Conservation (phyloP, 2,888 invertebrate genomes). For the Tuberolachnus salignus region DNA sequence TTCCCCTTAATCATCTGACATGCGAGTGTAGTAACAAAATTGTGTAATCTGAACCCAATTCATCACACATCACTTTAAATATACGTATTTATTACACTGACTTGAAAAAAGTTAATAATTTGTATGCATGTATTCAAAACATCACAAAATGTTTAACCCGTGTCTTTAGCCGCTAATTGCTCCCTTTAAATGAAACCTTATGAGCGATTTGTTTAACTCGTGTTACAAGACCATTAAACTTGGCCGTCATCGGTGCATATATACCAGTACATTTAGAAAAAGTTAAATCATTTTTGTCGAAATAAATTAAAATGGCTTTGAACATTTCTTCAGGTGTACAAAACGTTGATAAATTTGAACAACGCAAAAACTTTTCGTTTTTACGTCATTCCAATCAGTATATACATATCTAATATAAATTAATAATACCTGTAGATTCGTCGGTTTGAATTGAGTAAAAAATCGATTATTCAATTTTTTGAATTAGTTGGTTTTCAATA, state of each 20-base stretch:
- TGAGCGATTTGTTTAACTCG: neutral
- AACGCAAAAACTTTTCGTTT: neutral
- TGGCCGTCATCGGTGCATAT: too few relatives aligned
- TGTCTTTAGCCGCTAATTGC: neutral
- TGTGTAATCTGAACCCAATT: neutral
- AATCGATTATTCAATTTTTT: too few relatives aligned
- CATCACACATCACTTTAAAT: neutral
- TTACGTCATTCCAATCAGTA: conserved; percentile 4
- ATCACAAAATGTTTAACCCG: neutral
- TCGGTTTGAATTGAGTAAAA: too few relatives aligned
- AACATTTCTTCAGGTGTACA: neutral
- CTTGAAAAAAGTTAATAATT: too few relatives aligned
- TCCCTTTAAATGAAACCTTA: neutral
- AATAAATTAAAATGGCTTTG: neutral
- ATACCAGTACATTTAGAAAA: neutral
- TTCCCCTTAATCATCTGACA: neutral
- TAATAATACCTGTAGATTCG: neutral
- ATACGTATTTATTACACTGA: neutral
- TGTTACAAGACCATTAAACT: neutral
- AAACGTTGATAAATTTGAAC: neutral
- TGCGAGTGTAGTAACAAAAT: neutral
- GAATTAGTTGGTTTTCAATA: too few relatives aligned
- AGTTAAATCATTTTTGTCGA: neutral
- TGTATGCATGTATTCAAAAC: too few relatives aligned
- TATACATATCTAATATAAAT: neutral